Base-by-base conservation (phyloP, 2,888 invertebrate species). In the Nomada goodeniana region DNA sequence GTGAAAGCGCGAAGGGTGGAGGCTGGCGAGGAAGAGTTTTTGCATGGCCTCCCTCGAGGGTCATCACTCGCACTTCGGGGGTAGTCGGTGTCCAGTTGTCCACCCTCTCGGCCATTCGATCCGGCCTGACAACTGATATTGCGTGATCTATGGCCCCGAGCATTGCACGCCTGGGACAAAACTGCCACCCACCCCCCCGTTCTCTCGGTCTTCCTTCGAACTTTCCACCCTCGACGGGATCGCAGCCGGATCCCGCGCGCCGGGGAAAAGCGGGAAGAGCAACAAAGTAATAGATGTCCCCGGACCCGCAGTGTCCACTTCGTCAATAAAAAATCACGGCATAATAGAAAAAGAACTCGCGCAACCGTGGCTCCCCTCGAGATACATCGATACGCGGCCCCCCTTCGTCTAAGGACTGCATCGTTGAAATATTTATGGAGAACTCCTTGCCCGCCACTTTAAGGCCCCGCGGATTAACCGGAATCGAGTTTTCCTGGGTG, bases 301-400 rank as follows among this genome's bases (percentile, higher is more conserved):
- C 61, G 80, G 87, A 86, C 88, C 86, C 90, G 88, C 87, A 88
- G 90, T 91, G 92, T 91, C 91, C 92, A 92, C 92, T 93, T 93
- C 93, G 93, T 93, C 93, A 93, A 93, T 93, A 93, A 93, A 93
- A 92, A 93, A 93, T 93, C 93, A 92, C 91, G 88, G 89, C 88
- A 88, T 93, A 92, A 93, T 93, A 93, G 92, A 92, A 92, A 92
- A 90, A 89, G 89, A 87, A 87, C 80, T 86, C 81, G 84, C 65
- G 85, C 80, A 36, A 36, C 69, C 53, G 52, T 76, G 74, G 55
- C 78, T 64, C 81, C 87, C 87, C 87, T 74, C 74, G 87, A 87
- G 88, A 85, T 78, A 74, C 74, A 72, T 69, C 76, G 47, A 57
- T 15, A 42, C 57, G 29, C 67, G 18, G 0, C 9, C 10, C 50